Base-by-base conservation (phyloP, 1,140 invertebrate genomes). In the Pogonognathellus flavescens region DNA sequence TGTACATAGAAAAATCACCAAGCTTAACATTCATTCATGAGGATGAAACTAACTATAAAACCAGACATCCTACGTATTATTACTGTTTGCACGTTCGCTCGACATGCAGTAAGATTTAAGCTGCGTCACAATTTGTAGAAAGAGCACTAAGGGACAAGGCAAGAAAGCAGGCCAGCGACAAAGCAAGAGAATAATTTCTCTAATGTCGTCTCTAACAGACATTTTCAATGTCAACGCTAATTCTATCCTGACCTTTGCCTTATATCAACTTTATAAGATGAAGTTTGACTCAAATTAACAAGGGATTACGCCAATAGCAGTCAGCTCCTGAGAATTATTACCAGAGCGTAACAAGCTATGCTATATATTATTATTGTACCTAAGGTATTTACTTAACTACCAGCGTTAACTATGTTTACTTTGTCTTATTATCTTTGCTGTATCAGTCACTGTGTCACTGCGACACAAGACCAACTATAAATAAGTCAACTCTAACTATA, bases 171-270 rank as follows among this genome's bases (percentile, higher is more conserved):
- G 70, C 41, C 31, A 41, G 31, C 31, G 31, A 41, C 31, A 41
- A 41, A 41, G n/a, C 41, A 31, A 8, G 16, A 76, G 70, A 76
- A 76, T 76, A 14, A 76, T 76, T 50, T 49, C 70, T 76, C 31
- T 49, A 20, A 22, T 66, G 62, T 66, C 70, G 25, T n/a, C 31
- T 50, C 41, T 31, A 6, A 76, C 2, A 57, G 41, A 76, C 41
- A 76, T 50, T 76, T 76, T 76, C 70, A 76, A 76, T 76, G 70
- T 50, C 70, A 76, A 49, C 41, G 70, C 25, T 76, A 76, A 76
- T 76, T 76, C 70, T 49, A 49, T 31, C 8, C 4, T 16, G 70
- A 76, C 70, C 70, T 70, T 70, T 70, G 22, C 62, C 62, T 76
- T 50, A 49, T 76, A 76, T 50, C 70, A 20, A 76, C 31, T 50